Base-by-base conservation (phyloP, 2,113 vertebrate species). In the Scophthalmus maximus region DNA sequence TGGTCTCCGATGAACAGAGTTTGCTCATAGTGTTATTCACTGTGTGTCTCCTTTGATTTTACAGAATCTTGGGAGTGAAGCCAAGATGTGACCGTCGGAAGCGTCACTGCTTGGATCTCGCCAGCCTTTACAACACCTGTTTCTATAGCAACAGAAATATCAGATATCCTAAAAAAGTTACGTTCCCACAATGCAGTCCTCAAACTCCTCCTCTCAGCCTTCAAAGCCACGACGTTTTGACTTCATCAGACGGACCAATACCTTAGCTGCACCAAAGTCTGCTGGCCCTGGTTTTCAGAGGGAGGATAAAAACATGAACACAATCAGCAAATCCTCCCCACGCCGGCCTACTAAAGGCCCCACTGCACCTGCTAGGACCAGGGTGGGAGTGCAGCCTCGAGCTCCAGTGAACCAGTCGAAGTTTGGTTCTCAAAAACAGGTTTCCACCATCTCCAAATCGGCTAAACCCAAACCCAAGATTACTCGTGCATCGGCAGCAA, bases 251-350 rank as follows among this genome's bases (percentile, higher is more conserved):
- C 89, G 88, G 47, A 73, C 88, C 72, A 71, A 46, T 26, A 20
- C 70, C 20, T 42, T 51, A 34, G 49, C 68, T 18, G 90, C 73
- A 68, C 61, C 84, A 42, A 94, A 93, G 89, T 47, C 89, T 68
- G 68, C 79, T 3, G 87, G 64, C 27, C 69, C 82, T 3, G 83
- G 68, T 50, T 61, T 73, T 58, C 92, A 88, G 68, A 93, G 67
- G 67, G 94, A 94, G 58, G 93, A 94, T 52, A 94, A 94, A 88
- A 92, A 92, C 81, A 92, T 86, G 87, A 94, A 93, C 76, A 86
- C 94, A 84, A 82, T 92, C 87, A 91, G 36, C 64, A 72, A 36
- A 73, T 91, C 84, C 83, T 92, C 92, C 79, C 60, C 76, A 44
- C 56, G 90, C 76, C 83, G 87, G 52, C 17, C 68, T 17, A 20